Evolutionary conservation across 1,140 invertebrate species (phyloP).

Genomic region (Phortica variegata): DNA sequence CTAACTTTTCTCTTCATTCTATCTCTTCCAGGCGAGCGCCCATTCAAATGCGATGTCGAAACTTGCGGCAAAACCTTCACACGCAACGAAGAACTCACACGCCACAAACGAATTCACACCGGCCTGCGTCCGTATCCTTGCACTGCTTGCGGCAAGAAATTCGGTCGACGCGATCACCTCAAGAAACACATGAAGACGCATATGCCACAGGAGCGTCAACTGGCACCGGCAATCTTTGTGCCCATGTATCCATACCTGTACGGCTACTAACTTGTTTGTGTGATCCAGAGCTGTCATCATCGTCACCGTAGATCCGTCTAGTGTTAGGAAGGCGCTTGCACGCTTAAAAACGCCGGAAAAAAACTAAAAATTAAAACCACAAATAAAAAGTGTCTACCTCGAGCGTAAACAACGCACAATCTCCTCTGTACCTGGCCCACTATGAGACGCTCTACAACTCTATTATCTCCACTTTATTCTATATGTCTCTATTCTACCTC

Average conservation of each 20-base stretch:
- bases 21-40: conserved; percentile 70
- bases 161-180: conserved; percentile 85
- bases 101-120: conserved; percentile 88
- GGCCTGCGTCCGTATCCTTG: conserved; percentile 80
- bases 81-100: conserved; percentile 88
- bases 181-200: conserved; percentile 72
- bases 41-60: conserved; percentile 80
- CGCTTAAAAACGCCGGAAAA: conserved; percentile 34
- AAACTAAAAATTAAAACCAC: neutral
- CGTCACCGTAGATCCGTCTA: conserved; percentile 9
- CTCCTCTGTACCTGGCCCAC: conserved; percentile 37
- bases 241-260: conserved; percentile 56
- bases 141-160: conserved; percentile 77
- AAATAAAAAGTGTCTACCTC: conserved; percentile 36
- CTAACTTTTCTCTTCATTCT: conserved; percentile 9
- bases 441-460: conserved; percentile 19
- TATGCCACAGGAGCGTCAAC: conserved; percentile 49
- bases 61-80: conserved; percentile 89
- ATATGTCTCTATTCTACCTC: conserved; percentile 15
- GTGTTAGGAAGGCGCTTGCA: conserved; percentile 47
- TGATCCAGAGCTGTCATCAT: neutral
- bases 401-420: conserved; percentile 11
- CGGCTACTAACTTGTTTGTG: conserved; percentile 31
- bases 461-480: conserved; percentile 4
- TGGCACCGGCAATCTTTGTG: conserved; percentile 48